phyloP scores from a whole-genome alignment of 2,888 invertebrate species.

The Aradus depressus region DNA sequence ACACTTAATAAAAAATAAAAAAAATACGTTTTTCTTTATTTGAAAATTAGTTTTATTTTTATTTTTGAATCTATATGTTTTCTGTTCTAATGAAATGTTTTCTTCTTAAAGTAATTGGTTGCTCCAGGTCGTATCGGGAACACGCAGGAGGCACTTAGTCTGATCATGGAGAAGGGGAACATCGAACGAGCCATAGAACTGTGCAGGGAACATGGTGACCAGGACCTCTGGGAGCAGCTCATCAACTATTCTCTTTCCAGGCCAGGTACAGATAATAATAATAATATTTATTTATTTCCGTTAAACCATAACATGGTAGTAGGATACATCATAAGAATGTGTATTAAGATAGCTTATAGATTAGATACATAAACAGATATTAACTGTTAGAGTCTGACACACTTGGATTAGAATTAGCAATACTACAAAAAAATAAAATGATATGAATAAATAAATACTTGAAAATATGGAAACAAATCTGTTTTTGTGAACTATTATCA shows the following conservation, averaged over 20 bases:
- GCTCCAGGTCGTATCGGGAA: constrained; percentile 69
- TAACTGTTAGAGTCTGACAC: too few species aligned
- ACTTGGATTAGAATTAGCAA: too few species aligned
- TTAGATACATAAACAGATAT: too few species aligned
- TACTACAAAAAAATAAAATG: too few species aligned
- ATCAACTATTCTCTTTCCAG: constrained; percentile 77
- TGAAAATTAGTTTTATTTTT: neutral
- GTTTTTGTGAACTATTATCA: too few species aligned
- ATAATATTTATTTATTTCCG: too few species aligned
- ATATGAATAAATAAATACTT: too few species aligned
- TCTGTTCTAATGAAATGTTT: neutral
- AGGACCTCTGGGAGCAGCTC: constrained; percentile 83
- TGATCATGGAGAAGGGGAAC: constrained; percentile 79
- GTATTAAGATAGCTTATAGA: too few species aligned
- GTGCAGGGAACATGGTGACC: constrained; percentile 91
- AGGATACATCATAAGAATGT: too few species aligned
- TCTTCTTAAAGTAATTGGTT: neutral
- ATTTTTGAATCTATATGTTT: neutral
- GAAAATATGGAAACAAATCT: too few species aligned
- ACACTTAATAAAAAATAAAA: too few species aligned
- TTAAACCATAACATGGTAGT: too few species aligned
- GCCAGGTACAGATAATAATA: constrained; percentile 60
- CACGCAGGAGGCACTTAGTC: constrained; percentile 75
- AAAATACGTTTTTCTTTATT: neutral
- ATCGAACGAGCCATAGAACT: constrained; percentile 91